Percentiles rank a stretch among this genome's conserved stretches.
These are phyloP conservation scores for Pelvicachromis taeniatus DNA, from an alignment of 2,113 vertebrate species.

Conservation along the genomic window DNA sequence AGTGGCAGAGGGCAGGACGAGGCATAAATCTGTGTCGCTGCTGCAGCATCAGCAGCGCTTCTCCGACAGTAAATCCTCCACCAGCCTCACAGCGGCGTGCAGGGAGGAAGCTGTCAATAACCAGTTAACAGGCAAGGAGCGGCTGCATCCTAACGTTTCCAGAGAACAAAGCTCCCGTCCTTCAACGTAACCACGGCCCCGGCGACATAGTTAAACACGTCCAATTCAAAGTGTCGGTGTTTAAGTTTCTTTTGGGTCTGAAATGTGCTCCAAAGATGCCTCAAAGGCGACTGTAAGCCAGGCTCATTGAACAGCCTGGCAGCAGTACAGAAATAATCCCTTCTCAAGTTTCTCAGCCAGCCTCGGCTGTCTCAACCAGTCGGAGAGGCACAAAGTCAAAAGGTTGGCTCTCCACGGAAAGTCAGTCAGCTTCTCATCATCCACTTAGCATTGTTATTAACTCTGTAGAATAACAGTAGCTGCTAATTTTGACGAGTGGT, in stretches of 20 bases:
- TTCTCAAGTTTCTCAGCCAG: slow-evolving; percentile 14
- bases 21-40: slow-evolving; percentile 26
- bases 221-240: neutral
- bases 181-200: neutral
- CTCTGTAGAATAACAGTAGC: neutral
- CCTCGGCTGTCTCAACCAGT: neutral
- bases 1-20: slow-evolving; percentile 40
- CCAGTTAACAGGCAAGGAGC: neutral
- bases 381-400: neutral
- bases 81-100: neutral
- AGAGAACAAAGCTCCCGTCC: neutral
- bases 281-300: neutral
- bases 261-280: neutral
- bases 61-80: neutral
- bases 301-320: slow-evolving; percentile 5
- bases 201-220: neutral
- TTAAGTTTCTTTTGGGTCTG: neutral
- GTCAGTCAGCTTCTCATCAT: neutral
- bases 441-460: neutral
- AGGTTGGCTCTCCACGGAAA: neutral
- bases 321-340: slow-evolving; percentile 15
- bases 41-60: slow-evolving; percentile 27
- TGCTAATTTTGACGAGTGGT: neutral
- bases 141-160: neutral
- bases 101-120: neutral